Conservation (phyloP, 2,888 invertebrate species). For the Camponotus fellah region DNA sequence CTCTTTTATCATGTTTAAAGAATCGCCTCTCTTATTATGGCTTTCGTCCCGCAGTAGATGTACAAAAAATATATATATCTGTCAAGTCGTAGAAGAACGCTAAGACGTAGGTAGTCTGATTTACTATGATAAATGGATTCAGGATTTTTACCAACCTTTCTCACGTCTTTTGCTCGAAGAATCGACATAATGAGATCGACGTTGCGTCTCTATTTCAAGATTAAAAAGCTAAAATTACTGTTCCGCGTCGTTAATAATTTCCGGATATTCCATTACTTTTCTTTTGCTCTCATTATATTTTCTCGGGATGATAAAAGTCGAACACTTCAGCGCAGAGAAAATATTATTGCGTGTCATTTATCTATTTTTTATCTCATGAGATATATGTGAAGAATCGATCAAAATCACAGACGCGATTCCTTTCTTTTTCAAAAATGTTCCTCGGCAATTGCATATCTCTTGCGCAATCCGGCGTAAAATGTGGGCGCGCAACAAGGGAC, state of each 20-base stretch:
- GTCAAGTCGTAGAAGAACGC: conserved; percentile 4
- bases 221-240: conserved; percentile 47
- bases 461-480: conserved; percentile 19
- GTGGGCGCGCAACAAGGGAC: conserved; percentile 24
- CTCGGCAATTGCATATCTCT: conserved; percentile 23
- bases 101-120: conserved; percentile 47
- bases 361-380: not conserved
- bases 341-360: not conserved
- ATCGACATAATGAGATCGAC: conserved; percentile 38
- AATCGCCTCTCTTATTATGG: conserved; percentile 42
- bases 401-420: not conserved
- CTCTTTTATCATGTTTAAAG: conserved; percentile 56
- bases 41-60: not conserved
- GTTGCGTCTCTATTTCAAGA: conserved; percentile 21
- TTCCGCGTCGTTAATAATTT: not conserved
- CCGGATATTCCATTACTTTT: conserved; percentile 33
- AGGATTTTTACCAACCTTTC: conserved; percentile 25
- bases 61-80: not conserved
- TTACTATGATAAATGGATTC: conserved; percentile 49
- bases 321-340: not conserved
- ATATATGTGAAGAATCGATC: not conserved
- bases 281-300: not conserved
- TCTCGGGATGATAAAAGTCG: not conserved
- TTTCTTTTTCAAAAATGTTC: conserved; percentile 34
- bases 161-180: not conserved